Base-by-base conservation (phyloP, 1,140 invertebrate species). In the Coelopa frigida region DNA sequence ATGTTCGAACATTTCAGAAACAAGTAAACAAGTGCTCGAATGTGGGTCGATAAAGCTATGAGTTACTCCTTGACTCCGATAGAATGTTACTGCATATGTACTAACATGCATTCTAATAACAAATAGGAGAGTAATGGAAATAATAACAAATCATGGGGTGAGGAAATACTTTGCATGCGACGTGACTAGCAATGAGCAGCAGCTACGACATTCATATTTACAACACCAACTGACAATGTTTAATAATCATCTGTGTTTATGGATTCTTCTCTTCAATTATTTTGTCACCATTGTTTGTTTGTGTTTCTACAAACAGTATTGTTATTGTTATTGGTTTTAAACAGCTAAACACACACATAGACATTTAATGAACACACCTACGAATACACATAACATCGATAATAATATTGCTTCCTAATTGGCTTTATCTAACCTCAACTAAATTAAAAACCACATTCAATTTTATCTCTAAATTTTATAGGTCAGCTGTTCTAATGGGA, bases 181-280 rank as follows among this genome's bases (percentile, higher is more conserved):
- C n/a, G n/a, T n/a, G n/a, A n/a, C n/a, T n/a, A n/a, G n/a, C n/a
- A n/a, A n/a, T n/a, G n/a, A n/a, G n/a, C n/a, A n/a, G 26, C 49
- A 52, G 41, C 47, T 48, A 56, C 53, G 51, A 54, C 53, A 56
- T 56, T 52, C 51, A 54, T 51, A 54, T 49, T 52, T 65, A 64
- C 61, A 64, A 64, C 61, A 64, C 61, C 61, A 65, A 64, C 37
- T 39, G 26, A 39, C 37, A 39, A 39, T 39, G 37, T 23, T 39
- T 22, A 22, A 22, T 39, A 18, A 14, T 31, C 27, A 31, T 10
- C n/a, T 31, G n/a, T n/a, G n/a, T 10, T 10, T 31, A 31, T n/a
- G 27, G 8, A 18, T 37, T 37, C 21, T 36, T 37, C 22, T 37
- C 22, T 37, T n/a, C n/a, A n/a, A n/a, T n/a, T n/a, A n/a, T n/a